Evolutionary conservation across 2,113 vertebrate species (phyloP).

Genomic region (Motacilla alba): DNA sequence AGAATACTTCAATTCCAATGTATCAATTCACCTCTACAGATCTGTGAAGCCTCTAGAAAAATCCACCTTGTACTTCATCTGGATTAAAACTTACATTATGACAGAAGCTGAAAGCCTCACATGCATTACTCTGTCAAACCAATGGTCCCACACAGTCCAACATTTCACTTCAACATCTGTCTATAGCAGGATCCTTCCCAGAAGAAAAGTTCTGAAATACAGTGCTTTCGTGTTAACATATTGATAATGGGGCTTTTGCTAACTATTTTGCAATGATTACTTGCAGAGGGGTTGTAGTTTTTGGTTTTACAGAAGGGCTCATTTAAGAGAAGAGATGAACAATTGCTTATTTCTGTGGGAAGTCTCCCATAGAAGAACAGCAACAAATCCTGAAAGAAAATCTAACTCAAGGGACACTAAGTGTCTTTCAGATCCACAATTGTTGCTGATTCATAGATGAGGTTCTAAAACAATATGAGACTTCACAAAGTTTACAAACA

Average conservation of each 20-base stretch:
- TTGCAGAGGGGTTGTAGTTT: neutral
- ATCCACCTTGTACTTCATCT: neutral
- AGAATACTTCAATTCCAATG: neutral
- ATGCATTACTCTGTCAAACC: neutral
- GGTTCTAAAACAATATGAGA: neutral
- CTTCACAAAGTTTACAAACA: neutral
- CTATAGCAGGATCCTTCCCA: neutral
- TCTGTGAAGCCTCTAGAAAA: neutral
- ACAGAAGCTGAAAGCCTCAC: neutral
- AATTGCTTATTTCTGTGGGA: neutral
- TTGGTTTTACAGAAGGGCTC: neutral
- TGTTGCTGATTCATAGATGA: neutral
- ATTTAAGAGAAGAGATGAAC: neutral
- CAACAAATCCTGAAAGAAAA: neutral
- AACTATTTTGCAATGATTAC: neutral
- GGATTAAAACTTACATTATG: neutral
- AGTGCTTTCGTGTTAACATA: neutral
- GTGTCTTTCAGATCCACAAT: neutral
- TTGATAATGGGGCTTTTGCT: fast-evolving
- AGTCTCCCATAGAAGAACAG: neutral
- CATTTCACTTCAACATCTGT: neutral
- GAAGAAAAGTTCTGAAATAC: neutral
- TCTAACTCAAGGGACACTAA: neutral
- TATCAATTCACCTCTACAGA: neutral
- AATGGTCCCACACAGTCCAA: neutral